phyloP scores from a whole-genome alignment of 2,113 vertebrate species.

The Nycticebus coucang region DNA sequence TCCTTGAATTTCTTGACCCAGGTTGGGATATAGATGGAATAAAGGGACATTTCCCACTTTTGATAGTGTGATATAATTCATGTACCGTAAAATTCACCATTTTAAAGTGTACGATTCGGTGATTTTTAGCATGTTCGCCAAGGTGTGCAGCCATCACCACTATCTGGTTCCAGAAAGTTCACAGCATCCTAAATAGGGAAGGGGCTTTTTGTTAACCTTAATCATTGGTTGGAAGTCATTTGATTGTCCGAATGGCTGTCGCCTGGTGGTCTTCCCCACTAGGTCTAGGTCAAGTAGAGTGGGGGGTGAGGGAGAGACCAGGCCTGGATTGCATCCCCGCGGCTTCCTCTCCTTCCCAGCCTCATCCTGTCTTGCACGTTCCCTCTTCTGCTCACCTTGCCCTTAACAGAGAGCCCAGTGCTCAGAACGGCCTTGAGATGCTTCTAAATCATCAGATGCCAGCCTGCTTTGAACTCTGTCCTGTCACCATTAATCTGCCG shows the following conservation, averaged over 20 bases:
- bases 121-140: not conserved
- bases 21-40: not conserved
- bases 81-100: not conserved
- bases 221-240: not conserved
- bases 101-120: not conserved
- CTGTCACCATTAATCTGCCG: fast-evolving
- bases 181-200: not conserved
- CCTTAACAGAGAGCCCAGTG: not conserved
- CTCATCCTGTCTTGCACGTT: fast-evolving
- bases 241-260: no score
- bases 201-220: not conserved
- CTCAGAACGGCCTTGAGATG: not conserved
- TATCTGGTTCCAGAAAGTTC: fast-evolving
- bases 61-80: not conserved
- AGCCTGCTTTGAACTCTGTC: not conserved
- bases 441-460: not conserved
- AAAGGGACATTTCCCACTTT: not conserved
- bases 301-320: no score
- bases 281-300: not conserved
- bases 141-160: fast-evolving
- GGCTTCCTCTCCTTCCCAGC: not conserved
- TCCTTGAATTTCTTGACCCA: not conserved
- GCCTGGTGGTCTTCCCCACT: not conserved
- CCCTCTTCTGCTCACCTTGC: not conserved
- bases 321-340: not conserved